These are phyloP conservation scores for Colossoma macropomum DNA, from an alignment of 2,113 vertebrate genomes.

Conservation along the genomic window DNA sequence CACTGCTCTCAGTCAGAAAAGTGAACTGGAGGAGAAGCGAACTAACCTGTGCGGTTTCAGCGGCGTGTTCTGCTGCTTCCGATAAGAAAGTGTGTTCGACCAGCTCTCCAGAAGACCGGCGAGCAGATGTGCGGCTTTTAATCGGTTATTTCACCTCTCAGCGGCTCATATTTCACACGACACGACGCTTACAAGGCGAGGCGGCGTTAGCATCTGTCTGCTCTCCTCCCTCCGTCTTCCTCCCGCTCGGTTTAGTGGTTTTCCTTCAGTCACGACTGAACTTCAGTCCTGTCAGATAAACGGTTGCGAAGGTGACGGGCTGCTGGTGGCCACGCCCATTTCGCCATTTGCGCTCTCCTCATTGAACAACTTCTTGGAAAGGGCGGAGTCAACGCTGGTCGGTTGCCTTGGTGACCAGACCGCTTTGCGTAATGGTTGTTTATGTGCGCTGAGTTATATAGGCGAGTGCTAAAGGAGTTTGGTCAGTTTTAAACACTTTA, in stretches of 20 bases:
- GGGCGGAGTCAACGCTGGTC: background rate
- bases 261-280: background rate
- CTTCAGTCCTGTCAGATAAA: background rate
- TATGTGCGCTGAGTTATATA: background rate
- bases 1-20: too few relatives aligned
- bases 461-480: too few relatives aligned
- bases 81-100: background rate
- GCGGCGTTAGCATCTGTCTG: background rate
- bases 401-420: slow-evolving; percentile 43
- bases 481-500: too few relatives aligned
- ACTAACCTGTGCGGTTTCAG: background rate
- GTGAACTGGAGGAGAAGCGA: background rate
- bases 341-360: background rate
- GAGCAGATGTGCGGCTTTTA: background rate
- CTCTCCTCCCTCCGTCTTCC: background rate
- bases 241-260: background rate
- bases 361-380: slow-evolving; percentile 3
- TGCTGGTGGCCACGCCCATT: slow-evolving; percentile 22
- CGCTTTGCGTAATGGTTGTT: background rate
- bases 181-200: background rate
- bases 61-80: background rate
- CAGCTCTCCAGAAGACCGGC: background rate
- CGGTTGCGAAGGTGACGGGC: slow-evolving; percentile 7
- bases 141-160: background rate
- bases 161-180: background rate